Conservation (phyloP, 2,113 vertebrate species). For the Larimichthys polyactis region DNA sequence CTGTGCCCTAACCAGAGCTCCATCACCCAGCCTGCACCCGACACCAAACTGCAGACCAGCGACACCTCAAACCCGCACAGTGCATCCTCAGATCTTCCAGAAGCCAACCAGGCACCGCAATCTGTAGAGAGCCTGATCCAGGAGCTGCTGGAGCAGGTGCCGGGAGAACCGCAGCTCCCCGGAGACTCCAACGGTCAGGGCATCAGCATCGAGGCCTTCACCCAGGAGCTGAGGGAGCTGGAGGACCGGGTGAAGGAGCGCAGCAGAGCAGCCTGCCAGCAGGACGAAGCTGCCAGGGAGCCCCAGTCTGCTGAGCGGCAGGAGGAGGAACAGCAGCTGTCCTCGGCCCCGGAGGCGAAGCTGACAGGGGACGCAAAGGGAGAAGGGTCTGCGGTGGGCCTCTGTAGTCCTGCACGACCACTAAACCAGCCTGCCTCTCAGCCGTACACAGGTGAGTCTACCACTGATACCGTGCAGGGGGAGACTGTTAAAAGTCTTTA, state of each 20-base stretch:
- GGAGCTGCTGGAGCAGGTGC: conserved; percentile 85
- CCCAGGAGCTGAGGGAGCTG: conserved; percentile 89
- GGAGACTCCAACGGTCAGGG: conserved; percentile 80
- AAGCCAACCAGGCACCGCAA: conserved; percentile 61
- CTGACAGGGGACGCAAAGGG: conserved; percentile 46
- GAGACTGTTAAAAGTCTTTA: no score
- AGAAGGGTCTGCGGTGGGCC: conserved; percentile 70
- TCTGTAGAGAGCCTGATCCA: conserved; percentile 87
- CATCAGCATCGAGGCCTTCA: conserved; percentile 91
- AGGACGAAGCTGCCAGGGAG: conserved; percentile 58
- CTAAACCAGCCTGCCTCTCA: conserved; percentile 86
- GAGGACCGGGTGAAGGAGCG: conserved; percentile 87
- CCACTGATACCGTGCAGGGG: no score
- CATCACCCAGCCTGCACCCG: conserved; percentile 24
- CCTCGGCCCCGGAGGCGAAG: conserved; percentile 62
- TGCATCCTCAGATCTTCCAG: conserved; percentile 48
- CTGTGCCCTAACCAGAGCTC: conserved; percentile 52
- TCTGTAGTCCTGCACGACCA: conserved; percentile 85
- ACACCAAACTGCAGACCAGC: conserved; percentile 32
- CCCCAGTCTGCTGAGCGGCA: conserved; percentile 32
- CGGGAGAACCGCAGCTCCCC: conserved; percentile 63
- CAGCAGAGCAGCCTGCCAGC: conserved; percentile 18
- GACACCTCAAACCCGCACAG: conserved; percentile 32
- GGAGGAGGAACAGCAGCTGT: conserved; percentile 79
- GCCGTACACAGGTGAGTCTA: conserved; percentile 93